Conservation (phyloP, 2,113 vertebrate species). For the Eclectus roratus region DNA sequence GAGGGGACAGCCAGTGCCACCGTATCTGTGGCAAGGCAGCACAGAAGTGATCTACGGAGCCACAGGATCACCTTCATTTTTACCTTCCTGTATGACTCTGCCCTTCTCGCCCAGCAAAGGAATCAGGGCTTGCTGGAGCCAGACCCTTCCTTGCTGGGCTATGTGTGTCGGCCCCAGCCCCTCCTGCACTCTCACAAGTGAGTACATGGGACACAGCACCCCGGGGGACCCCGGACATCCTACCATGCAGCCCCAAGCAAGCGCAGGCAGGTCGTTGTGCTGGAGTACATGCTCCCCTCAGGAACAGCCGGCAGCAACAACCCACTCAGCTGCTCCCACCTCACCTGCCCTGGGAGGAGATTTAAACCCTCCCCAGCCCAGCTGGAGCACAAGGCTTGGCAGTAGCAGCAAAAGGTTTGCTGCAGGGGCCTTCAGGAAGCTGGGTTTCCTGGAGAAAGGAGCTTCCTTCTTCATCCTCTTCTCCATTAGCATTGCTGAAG, state of each 20-base stretch:
- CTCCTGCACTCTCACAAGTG: background rate
- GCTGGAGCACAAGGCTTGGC: background rate
- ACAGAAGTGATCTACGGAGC: background rate
- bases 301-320: background rate
- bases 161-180: background rate
- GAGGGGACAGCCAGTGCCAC: background rate
- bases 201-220: background rate
- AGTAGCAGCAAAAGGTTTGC: background rate
- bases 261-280: fast-evolving
- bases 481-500: background rate
- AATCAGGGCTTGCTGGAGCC: background rate
- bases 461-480: background rate
- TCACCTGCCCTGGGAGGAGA: background rate
- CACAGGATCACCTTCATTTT: background rate
- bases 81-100: background rate
- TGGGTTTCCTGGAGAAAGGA: background rate
- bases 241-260: background rate
- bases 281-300: background rate
- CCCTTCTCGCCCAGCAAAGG: background rate
- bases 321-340: background rate
- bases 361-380: background rate
- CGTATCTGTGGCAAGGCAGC: background rate
- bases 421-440: background rate
- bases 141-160: fast-evolving
- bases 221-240: fast-evolving